These are phyloP conservation scores for Amphiprion clarkii DNA, from an alignment of 2,797 vertebrate genomes.

Conservation along the genomic window DNA sequence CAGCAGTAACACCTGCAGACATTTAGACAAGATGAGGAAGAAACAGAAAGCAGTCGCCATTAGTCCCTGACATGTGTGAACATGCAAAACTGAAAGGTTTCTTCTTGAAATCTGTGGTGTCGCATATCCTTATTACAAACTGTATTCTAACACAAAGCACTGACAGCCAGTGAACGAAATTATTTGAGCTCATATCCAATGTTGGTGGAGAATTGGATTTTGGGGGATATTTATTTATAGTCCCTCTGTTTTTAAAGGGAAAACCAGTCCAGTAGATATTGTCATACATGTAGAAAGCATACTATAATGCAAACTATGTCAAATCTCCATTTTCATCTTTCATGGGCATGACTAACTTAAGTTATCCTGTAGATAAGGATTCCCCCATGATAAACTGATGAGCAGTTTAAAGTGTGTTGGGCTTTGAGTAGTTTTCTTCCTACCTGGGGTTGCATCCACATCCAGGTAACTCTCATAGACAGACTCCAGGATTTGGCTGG, in stretches of 20 bases:
- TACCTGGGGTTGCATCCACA: slow-evolving; percentile 54
- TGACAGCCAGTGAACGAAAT: not conserved
- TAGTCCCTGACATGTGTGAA: slow-evolving; percentile 55
- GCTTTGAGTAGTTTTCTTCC: slow-evolving; percentile 16
- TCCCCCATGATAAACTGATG: not conserved
- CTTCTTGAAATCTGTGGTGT: slow-evolving; percentile 19
- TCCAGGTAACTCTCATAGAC: slow-evolving; percentile 83
- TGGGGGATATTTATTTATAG: no score
- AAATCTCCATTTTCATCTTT: no score
- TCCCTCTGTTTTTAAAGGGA: no score
- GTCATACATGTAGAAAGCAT: no score
- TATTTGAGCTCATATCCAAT: not conserved
- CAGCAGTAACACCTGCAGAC: not conserved
- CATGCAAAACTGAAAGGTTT: slow-evolving; percentile 45
- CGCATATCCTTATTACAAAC: not conserved
- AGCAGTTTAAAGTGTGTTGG: not conserved
- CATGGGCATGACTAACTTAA: no score
- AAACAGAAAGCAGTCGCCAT: slow-evolving; percentile 40
- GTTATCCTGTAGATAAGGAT: no score
- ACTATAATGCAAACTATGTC: no score
- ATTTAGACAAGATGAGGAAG: not conserved
- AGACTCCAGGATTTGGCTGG: slow-evolving; percentile 85
- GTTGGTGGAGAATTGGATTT: not conserved
- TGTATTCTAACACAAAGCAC: not conserved
- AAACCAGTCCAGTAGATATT: no score